Evolutionary conservation across 2,888 invertebrate genomes (phyloP), one percentile per base, ranked within the genome.

Genomic region (Trissolcus brochymenae): DNA sequence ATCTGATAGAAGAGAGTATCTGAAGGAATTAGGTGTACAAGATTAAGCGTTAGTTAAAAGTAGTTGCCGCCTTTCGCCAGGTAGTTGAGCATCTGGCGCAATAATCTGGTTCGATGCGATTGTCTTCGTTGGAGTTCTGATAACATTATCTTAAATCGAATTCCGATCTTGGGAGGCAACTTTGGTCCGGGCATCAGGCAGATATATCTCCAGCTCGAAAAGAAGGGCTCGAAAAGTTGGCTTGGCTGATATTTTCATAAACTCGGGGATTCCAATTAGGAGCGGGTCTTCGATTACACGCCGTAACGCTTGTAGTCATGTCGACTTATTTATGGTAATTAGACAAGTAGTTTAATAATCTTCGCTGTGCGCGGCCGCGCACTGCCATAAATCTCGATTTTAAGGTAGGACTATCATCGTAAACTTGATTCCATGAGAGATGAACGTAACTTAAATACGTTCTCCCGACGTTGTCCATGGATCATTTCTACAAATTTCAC

Each of bases 101-200:
- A 67, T 60, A 74, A 29, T 74, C 66, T 66, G 46, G 50, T 61
- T 60, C 61, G 46, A 66, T 66, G 66, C 46, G 74, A 74, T 74
- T 60, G 60, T 67, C 62, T 67, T 67, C 49, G 50, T 6, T 9
- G 54, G 25, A 2, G 55, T 46, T 49, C 50, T 60, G 68, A 68
- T 75, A 70, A 46, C 19, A 50, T 60, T 75, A 75, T 70, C 60
- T 65, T 41, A 55, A 75, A 70, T 74, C 62, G 74, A 67, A 74
- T 74, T 67, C 57, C 67, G 29, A 65, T 29, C 29, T 29, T 60
- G 41, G 55, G 46, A 51, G 65, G 49, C 53, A 65, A 65, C 49
- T 72, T 72, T 54, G 40, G 9, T 3, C 59, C 54, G 17, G 6
- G 53, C 62, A 71, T 57, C 57, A 51, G 17, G 19, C 4, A 9